Evolutionary conservation across 2,888 invertebrate genomes (phyloP).

Genomic region (Nebria brevicollis): DNA sequence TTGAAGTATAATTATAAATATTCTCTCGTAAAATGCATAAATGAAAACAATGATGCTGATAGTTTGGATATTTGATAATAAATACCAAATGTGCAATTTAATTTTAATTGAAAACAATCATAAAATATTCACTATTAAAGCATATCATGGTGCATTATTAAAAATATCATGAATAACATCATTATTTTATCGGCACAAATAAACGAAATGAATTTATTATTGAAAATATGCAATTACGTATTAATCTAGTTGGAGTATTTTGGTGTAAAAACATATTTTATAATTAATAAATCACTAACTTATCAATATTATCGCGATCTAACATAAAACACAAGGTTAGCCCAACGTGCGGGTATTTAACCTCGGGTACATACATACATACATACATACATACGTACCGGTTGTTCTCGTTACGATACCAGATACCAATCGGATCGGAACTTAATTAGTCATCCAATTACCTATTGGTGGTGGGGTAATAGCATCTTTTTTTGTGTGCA

Average conservation of each 20-base stretch:
- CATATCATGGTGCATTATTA: not conserved
- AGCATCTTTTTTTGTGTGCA: constrained; percentile 31
- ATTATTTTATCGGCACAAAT: not conserved
- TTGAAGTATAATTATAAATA: no score
- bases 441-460: constrained; percentile 46
- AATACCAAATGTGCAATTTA: not conserved
- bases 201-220: not conserved
- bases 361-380: not conserved
- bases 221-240: no score
- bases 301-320: no score
- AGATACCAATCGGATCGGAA: constrained; percentile 38
- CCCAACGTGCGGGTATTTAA: not conserved
- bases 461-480: constrained; percentile 38
- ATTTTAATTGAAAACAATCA: not conserved
- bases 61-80: not conserved
- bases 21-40: not conserved
- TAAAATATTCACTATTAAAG: not conserved
- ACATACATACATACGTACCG: not conserved
- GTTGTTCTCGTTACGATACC: constrained; percentile 7
- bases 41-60: not conserved
- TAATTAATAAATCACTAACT: no score
- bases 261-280: no score
- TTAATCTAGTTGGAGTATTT: no score
- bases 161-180: not conserved
- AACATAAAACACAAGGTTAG: not conserved